Conservation (phyloP, 2,888 invertebrate species). For the Macrostomum cliftonense region DNA sequence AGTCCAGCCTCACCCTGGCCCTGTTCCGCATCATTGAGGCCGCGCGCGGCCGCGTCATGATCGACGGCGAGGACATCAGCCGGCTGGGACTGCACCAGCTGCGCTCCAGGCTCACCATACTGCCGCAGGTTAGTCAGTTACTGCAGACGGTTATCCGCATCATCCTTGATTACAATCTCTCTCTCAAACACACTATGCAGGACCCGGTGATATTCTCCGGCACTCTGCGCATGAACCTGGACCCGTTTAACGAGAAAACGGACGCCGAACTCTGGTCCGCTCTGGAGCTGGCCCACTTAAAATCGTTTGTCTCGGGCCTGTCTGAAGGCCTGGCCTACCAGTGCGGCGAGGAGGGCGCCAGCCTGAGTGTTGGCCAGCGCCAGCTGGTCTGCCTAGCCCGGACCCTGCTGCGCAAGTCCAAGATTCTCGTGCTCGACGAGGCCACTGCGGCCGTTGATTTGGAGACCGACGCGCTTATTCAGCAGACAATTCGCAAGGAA, state of each 20-base stretch:
- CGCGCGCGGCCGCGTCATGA: constrained; percentile 21
- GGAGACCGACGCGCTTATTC: constrained; percentile 65
- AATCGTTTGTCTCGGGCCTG: constrained; percentile 23
- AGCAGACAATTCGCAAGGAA: constrained; percentile 66
- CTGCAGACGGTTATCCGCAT: too few species aligned
- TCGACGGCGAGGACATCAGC: constrained; percentile 41
- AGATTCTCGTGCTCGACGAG: constrained; percentile 67
- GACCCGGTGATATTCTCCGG: constrained; percentile 37
- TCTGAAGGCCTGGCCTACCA: constrained; percentile 22
- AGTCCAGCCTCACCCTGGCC: constrained; percentile 25
- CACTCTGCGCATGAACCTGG: constrained; percentile 32
- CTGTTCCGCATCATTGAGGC: constrained; percentile 29
- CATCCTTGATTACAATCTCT: too few species aligned
- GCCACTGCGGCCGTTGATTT: constrained; percentile 76
- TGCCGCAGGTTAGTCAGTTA: constrained; percentile 49
- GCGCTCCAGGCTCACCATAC: constrained; percentile 63
- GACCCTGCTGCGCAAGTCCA: constrained; percentile 64
- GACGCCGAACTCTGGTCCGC: constrained; percentile 31
- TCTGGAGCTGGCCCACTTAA: constrained; percentile 33
- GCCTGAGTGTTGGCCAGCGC: constrained; percentile 60
- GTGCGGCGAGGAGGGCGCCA: constrained; percentile 19
- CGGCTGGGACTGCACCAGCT: constrained; percentile 55
- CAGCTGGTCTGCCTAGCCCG: constrained; percentile 68
- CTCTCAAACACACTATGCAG: too few species aligned
- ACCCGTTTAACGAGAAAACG: constrained; percentile 29